Percentiles rank a stretch among this genome's conserved stretches.
Evolutionary conservation across 2,888 invertebrate genomes (phyloP).

Genomic region (Epirrhoe tristata): DNA sequence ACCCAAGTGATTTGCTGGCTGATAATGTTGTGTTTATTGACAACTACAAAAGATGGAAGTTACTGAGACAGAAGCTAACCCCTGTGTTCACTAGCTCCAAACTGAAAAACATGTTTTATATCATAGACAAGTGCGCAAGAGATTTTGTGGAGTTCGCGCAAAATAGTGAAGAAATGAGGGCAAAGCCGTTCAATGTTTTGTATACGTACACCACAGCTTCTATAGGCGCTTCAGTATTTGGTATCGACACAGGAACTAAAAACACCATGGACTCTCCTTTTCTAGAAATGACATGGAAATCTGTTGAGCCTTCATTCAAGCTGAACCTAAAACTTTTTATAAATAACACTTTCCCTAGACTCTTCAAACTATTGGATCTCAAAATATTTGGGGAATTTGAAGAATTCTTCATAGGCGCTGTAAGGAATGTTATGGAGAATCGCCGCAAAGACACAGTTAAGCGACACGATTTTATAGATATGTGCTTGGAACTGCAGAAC

Average conservation of each 20-base stretch:
- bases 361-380: constrained; percentile 55
- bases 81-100: constrained; percentile 69
- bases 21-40: constrained; percentile 65
- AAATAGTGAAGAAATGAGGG: constrained; percentile 46
- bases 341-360: constrained; percentile 49
- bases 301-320: constrained; percentile 47
- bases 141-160: constrained; percentile 62
- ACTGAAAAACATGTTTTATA: constrained; percentile 72
- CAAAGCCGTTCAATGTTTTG: constrained; percentile 57
- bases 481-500: constrained; percentile 65
- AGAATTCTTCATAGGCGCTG: constrained; percentile 63
- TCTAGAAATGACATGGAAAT: constrained; percentile 60
- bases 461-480: constrained; percentile 66
- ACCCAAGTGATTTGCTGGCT: constrained; percentile 60
- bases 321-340: constrained; percentile 50
- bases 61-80: constrained; percentile 68
- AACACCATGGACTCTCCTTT: constrained; percentile 70
- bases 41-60: constrained; percentile 66
- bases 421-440: constrained; percentile 58
- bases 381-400: constrained; percentile 63
- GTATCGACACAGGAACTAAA: constrained; percentile 64
- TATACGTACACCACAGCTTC: constrained; percentile 66
- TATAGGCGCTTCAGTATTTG: constrained; percentile 73
- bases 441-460: constrained; percentile 49
- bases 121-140: constrained; percentile 61